Conservation (phyloP, 2,888 invertebrate genomes). For the Gastracanthus pulcherrimus region DNA sequence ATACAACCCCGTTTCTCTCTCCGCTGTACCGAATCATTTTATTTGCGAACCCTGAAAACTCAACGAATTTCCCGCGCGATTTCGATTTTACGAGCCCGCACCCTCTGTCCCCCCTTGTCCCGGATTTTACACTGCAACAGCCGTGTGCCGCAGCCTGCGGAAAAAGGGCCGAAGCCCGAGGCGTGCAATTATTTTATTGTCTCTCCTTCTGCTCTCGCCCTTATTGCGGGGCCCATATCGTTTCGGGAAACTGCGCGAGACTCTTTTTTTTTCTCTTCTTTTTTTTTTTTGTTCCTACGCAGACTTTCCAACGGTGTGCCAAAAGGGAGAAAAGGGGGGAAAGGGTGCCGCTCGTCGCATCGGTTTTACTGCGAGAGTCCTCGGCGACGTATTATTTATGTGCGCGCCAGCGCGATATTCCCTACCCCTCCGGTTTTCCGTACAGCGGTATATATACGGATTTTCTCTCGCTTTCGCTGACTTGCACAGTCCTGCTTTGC, state of each 20-base stretch:
- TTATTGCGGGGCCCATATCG: too few relatives aligned
- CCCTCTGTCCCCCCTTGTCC: too few relatives aligned
- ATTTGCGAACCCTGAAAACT: constrained; percentile 22
- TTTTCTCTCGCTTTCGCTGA: constrained; percentile 32
- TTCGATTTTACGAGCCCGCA: too few relatives aligned
- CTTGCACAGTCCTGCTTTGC: background rate
- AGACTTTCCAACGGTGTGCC: too few relatives aligned
- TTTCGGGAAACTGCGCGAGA: too few relatives aligned
- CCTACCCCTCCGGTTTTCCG: background rate
- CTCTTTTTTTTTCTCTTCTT: background rate
- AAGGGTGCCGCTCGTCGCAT: background rate
- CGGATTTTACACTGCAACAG: constrained; percentile 15
- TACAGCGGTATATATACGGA: too few relatives aligned
- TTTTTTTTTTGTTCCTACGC: too few relatives aligned
- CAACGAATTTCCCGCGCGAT: background rate
- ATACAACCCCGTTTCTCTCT: too few relatives aligned
- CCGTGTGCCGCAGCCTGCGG: background rate
- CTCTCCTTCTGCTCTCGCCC: too few relatives aligned
- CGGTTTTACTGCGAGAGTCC: background rate
- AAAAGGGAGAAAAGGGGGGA: constrained; percentile 2
- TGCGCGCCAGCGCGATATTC: constrained; percentile 26
- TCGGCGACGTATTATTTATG: constrained; percentile 22
- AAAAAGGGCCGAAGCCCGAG: background rate
- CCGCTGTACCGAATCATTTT: constrained; percentile 23
- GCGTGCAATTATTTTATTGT: background rate